Evolutionary conservation across 1,140 invertebrate genomes (phyloP).

Genomic region (Drosophila takahashii): DNA sequence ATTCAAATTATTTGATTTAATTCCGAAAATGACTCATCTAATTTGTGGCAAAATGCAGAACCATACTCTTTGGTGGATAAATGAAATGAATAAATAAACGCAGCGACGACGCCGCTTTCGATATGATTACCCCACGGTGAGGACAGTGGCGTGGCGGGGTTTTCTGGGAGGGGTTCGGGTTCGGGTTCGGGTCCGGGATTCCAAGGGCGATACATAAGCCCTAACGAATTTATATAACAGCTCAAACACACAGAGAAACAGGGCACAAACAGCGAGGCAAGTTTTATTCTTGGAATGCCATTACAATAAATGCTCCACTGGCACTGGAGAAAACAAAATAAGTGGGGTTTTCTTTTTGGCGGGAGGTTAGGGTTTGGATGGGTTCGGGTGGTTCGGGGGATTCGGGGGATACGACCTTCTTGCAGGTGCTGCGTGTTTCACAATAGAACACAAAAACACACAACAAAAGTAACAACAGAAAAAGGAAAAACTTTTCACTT

Average conservation of each 20-base stretch:
- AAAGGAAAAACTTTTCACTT: conserved; percentile 40
- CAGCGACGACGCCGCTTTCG: conserved; percentile 26
- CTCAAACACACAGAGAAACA: conserved; percentile 19
- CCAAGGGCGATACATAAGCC: conserved; percentile 46
- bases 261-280: conserved; percentile 13
- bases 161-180: conserved; percentile 10
- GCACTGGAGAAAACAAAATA: conserved; percentile 11
- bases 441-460: conserved; percentile 9
- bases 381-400: background rate
- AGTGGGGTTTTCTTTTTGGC: too few relatives aligned
- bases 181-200: conserved; percentile 15
- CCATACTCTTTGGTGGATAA: conserved; percentile 24
- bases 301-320: conserved; percentile 53
- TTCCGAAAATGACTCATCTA: conserved; percentile 42
- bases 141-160: conserved; percentile 1
- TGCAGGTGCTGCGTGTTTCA: conserved; percentile 42
- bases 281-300: conserved; percentile 67
- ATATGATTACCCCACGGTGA: conserved; percentile 32
- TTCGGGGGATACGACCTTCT: conserved; percentile 29
- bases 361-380: background rate
- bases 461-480: conserved; percentile 1
- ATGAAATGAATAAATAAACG: conserved; percentile 44
- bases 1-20: too few relatives aligned
- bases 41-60: conserved; percentile 20
- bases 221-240: conserved; percentile 70